Evolutionary conservation across 2,797 vertebrate genomes (phyloP).

Genomic region (Acrossocheilus fasciatus): DNA sequence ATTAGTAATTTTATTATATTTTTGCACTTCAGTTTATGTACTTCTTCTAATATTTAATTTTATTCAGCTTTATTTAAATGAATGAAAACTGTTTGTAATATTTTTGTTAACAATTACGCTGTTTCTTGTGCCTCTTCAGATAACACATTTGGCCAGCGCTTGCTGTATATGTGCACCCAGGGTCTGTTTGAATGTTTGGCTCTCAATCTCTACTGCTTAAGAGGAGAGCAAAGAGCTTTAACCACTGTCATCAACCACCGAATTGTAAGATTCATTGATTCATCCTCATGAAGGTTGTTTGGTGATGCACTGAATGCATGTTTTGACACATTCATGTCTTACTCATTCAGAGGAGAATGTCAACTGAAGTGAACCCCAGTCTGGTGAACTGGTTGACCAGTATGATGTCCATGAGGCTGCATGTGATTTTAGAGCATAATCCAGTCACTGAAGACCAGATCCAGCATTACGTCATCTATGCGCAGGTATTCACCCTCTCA

Average conservation of each 20-base stretch:
- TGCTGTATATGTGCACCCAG: constrained; percentile 91
- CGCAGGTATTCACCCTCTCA: constrained; percentile 61
- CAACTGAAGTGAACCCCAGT: constrained; percentile 89
- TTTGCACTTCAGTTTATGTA: too few relatives aligned
- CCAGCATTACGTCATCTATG: constrained; percentile 81
- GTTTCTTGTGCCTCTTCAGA: constrained; percentile 72
- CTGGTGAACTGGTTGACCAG: constrained; percentile 94
- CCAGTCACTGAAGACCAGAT: constrained; percentile 88
- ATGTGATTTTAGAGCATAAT: constrained; percentile 91
- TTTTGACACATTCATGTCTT: constrained; percentile 24
- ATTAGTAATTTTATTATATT: too few relatives aligned
- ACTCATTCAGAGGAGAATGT: constrained; percentile 86
- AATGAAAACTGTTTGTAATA: not conserved
- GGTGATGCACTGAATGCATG: not conserved
- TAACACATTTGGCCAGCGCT: constrained; percentile 85
- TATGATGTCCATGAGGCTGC: constrained; percentile 93
- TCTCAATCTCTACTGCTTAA: constrained; percentile 90
- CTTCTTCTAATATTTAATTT: not conserved
- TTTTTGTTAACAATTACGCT: not conserved
- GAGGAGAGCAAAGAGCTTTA: constrained; percentile 89
- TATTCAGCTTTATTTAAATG: not conserved
- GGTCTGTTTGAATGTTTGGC: constrained; percentile 92
- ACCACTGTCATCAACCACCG: constrained; percentile 91
- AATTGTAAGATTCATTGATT: constrained; percentile 81
- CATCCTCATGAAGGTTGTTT: not conserved